phyloP scores from a whole-genome alignment of 1,140 invertebrate species.

The Caenorhabditis inopinata region DNA sequence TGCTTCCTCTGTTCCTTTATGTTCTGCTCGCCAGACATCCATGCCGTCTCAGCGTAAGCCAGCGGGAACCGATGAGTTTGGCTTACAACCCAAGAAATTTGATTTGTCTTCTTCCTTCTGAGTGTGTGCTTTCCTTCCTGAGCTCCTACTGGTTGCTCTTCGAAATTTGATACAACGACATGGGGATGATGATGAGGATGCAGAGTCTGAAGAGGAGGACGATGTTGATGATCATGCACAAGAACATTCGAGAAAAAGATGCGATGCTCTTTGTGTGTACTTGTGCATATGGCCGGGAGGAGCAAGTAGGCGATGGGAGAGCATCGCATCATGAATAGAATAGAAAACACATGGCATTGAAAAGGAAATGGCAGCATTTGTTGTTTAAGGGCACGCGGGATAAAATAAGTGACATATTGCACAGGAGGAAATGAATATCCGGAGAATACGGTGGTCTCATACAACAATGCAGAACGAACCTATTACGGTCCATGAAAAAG shows the following conservation, averaged over 20 bases:
- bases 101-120: neutral
- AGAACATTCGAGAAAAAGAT: neutral
- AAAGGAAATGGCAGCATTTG: neutral
- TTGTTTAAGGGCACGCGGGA: neutral
- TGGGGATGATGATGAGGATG: neutral
- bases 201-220: no score
- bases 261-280: neutral
- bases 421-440: constrained; percentile 6
- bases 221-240: neutral
- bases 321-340: neutral
- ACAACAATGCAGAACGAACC: neutral
- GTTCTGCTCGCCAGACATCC: neutral
- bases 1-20: neutral
- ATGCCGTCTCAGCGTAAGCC: neutral
- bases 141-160: neutral
- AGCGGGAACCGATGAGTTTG: neutral
- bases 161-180: constrained; percentile 14
- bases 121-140: constrained; percentile 6
- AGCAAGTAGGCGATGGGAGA: neutral
- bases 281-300: neutral
- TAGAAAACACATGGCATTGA: constrained; percentile 27
- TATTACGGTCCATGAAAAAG: no score
- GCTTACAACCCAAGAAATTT: constrained; percentile 22
- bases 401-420: constrained; percentile 22
- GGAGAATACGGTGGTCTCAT: neutral